Evolutionary conservation across 2,888 invertebrate genomes (phyloP), one percentile per base, ranked within the genome.

Genomic region (Tubiluchus corallicola): DNA sequence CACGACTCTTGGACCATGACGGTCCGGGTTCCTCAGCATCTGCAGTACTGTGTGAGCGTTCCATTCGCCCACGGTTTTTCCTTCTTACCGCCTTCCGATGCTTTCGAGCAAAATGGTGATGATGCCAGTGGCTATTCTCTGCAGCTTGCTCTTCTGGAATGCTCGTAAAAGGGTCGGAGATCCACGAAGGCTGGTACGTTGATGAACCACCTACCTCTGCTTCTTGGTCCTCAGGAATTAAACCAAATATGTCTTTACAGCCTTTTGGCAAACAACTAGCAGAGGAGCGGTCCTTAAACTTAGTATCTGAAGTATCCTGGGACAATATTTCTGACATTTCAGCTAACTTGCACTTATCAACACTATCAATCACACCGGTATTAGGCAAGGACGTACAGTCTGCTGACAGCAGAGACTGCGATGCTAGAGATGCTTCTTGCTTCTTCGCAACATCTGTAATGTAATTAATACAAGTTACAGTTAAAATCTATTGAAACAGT

Each of bases 201-300:
- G 9, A 9, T 9, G 9, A 9, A n/a, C 29, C 29, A n/a, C 29
- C 29, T 9, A 9, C 9, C n/a, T 29, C 29, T n/a, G 29, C 29
- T n/a, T 29, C 29, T n/a, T 29, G 29, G 29, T 29, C 29, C 29
- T 29, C 29, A 9, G 29, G 29, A n/a, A 29, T 29, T n/a, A 29
- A n/a, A 29, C 29, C 29, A n/a, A 29, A 29, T 29, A 29, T 29
- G 29, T 29, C 29, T n/a, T n/a, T 29, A n/a, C n/a, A 29, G 29
- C 29, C 29, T n/a, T 29, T 29, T 9, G 29, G 29, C 9, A 29
- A 9, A n/a, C n/a, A 29, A 9, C 9, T 9, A n/a, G 29, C 9
- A 9, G 29, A n/a, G 9, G 9, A 9, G 9, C 29, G 29, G 29
- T 29, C 29, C 29, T 29, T 29, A 29, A n/a, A n/a, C n/a, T n/a